Base-by-base conservation (phyloP, 1,140 invertebrate genomes). In the Heliconius melpomene region DNA sequence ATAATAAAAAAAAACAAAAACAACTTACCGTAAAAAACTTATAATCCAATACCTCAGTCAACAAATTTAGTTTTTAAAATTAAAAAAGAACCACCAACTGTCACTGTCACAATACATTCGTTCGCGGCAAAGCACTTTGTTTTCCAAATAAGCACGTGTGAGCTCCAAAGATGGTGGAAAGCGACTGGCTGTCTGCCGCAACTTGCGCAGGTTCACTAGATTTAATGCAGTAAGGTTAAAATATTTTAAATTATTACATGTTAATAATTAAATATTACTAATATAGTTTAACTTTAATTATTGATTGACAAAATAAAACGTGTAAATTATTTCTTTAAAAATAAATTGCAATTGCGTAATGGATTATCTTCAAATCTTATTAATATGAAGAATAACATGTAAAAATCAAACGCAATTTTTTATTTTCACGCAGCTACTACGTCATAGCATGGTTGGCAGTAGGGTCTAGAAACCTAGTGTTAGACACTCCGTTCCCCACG, bases 111-210 rank as follows among this genome's bases (percentile, higher is more conserved):
- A 72, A 71, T 78, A 75, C 78, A 46, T 36, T 23, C 66, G 26
- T 77, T 80, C 79, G 79, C 79, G 79, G 74, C 29, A 52, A 72
- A 78, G 32, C 52, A 57, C 74, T 77, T 72, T 77, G 73, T 73
- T 54, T 66, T 16, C 9, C 11, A 26, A 66, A n/a, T 16, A 6
- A 16, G 60, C 7, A 80, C 79, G 75, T 76, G 74, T 38, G 50
- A 16, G 20, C 74, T 9, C 32, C 36, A 18, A 50, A 40, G 40
- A 20, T 7, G 36, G n/a, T 38, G 50, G 36, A 26, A 60, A 36
- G 74, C 36, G 70, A 80, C 79, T 80, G 79, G 29, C 70, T 52
- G n/a, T 50, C 52, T 76, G 75, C 74, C 66, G 74, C 52, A 79
- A 32, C 46, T 60, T 32, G 79, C 79, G 79, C 79, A 80, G 79